Base-by-base conservation (phyloP, 2,888 invertebrate genomes). In the Eristalis intricaria region DNA sequence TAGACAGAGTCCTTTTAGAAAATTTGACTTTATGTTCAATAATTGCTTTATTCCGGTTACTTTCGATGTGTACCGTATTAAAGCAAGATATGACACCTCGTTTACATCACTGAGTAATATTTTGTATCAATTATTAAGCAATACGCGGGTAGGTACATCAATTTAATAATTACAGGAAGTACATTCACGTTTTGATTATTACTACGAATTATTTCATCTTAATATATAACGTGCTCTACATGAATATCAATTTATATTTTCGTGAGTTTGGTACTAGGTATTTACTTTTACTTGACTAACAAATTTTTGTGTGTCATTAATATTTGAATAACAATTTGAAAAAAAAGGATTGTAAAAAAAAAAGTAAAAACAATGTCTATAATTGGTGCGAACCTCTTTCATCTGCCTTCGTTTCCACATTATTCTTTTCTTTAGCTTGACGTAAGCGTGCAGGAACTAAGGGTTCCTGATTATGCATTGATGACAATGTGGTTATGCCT, bases 401-500 rank as follows among this genome's bases (percentile, higher is more conserved):
- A 89, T 96, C 96, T 61, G 95, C 95, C 91, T 95, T 95, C 74
- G 94, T 94, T 90, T 95, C 95, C 90, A 94, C 94, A 92, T 95
- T 95, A 84, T 93, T 94, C 90, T 94, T 95, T 92, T 96, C 95
- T 93, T 95, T 95, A 89, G 94, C 94, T 88, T 94, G 94, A 88
- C 94, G 94, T 89, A 95, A 91, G 89, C 94, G 93, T 73, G 94
- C 94, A 66, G 95, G 94, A 90, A 94, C 93, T 76, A 95, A 91
- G 15, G 95, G 95, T 90, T 95, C 95, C 89, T 93, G 91, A 80
- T 91, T 50, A 90, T 92, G 93, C 89, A 94, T 93, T 56, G 96
- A 95, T 93, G 96, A 95, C 88, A 96, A 92, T 29, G 98, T 98
- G 70, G 97, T 96, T 91, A 97, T 95, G 89, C 95, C 96, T 90